Base-by-base conservation (phyloP, 1,140 invertebrate species). In the Euborellia annulipes region DNA sequence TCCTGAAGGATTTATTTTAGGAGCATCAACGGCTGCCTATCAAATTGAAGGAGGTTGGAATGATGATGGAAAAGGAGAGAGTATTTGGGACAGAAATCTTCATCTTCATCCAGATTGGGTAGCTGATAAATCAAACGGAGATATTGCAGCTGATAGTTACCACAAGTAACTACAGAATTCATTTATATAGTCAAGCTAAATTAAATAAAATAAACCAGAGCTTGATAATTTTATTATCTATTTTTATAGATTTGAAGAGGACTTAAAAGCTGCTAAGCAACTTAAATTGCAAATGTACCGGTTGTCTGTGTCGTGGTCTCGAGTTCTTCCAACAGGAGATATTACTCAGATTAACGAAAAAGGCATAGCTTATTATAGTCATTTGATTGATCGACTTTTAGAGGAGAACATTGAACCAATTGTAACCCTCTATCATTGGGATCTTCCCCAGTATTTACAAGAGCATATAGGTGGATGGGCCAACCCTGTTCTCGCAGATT, bases 261-360 rank as follows among this genome's bases (percentile, higher is more conserved):
- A n/a, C n/a, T n/a, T n/a, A n/a, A n/a, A n/a, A n/a, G n/a, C n/a
- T n/a, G n/a, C n/a, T n/a, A n/a, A n/a, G n/a, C n/a, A n/a, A n/a
- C n/a, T n/a, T n/a, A n/a, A n/a, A n/a, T n/a, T n/a, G n/a, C 69
- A 72, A n/a, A n/a, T n/a, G n/a, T 82, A 82, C 54, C 66, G 79
- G 13, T 81, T 82, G 58, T 82, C 79, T 0, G 65, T 82, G 48
- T 72, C 76, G 1, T 82, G 79, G 79, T 61, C 78, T 0, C 56
- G 79, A 20, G 64, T 83, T 9, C 58, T 81, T 38, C 77, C 79
- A 2, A 68, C 63, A 11, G 79, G 78, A 22, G 68, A 70, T 34
- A 64, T 67, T 11, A 70, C 72, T 48, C 47, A 66, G 0, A 61
- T 79, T 13, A 81, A 76, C 52, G 53, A 63, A 47, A 55, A 54